These are phyloP conservation scores for Drosophila borealis DNA, from an alignment of 2,888 invertebrate genomes.

Conservation along the genomic window DNA sequence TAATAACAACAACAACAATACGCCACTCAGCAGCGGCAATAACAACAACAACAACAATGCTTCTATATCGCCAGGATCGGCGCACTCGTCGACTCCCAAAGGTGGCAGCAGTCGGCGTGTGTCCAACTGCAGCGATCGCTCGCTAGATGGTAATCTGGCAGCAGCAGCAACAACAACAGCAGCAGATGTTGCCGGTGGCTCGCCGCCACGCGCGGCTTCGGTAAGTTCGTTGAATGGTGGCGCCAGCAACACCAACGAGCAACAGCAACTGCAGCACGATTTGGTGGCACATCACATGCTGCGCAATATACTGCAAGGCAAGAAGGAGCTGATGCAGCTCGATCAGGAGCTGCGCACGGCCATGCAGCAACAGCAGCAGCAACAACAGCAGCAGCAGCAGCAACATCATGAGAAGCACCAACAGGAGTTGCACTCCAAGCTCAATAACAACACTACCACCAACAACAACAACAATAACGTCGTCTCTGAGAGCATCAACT, in stretches of 20 bases:
- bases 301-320: constrained; percentile 94
- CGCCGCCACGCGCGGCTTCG: constrained; percentile 71
- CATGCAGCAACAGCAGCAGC: constrained; percentile 84
- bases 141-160: constrained; percentile 84
- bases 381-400: constrained; percentile 84
- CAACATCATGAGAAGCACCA: constrained; percentile 81
- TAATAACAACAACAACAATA: constrained; percentile 68
- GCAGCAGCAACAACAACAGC: constrained; percentile 70
- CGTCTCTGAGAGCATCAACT: constrained; percentile 84
- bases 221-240: constrained; percentile 63
- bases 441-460: constrained; percentile 66
- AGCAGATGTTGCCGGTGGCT: constrained; percentile 68
- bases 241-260: constrained; percentile 43
- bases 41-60: constrained; percentile 59
- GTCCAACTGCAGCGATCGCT: constrained; percentile 82
- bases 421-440: constrained; percentile 68
- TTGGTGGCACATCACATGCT: constrained; percentile 93
- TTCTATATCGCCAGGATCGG: constrained; percentile 63
- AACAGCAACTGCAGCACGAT: constrained; percentile 82
- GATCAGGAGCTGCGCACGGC: constrained; percentile 88
- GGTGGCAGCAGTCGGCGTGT: constrained; percentile 71
- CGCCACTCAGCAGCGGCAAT: constrained; percentile 55
- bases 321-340: constrained; percentile 92
- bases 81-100: constrained; percentile 59
- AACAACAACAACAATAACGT: constrained; percentile 67